These are phyloP conservation scores for Notothenia rossii DNA, from an alignment of 2,113 vertebrate genomes.

Conservation along the genomic window DNA sequence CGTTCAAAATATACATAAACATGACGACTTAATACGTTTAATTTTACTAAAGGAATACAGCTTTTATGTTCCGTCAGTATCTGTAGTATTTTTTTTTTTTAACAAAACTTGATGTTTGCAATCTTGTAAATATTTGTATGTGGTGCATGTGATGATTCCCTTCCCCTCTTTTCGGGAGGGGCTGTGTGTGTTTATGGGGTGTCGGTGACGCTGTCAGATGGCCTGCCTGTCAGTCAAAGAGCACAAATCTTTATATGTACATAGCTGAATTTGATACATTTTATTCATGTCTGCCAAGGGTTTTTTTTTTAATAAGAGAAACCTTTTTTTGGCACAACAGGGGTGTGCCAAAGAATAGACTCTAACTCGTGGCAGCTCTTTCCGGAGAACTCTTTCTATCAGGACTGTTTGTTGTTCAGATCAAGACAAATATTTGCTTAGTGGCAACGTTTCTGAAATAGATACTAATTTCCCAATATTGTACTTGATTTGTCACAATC, in stretches of 20 bases:
- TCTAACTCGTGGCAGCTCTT: conserved; percentile 67
- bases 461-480: conserved; percentile 11
- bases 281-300: conserved; percentile 73
- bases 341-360: conserved; percentile 62
- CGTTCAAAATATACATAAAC: conserved; percentile 17
- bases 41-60: conserved; percentile 57
- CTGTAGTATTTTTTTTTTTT: conserved; percentile 69
- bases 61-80: conserved; percentile 74
- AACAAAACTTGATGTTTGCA: conserved; percentile 72
- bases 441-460: conserved; percentile 7
- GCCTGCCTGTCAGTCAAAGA: conserved; percentile 73
- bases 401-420: conserved; percentile 48
- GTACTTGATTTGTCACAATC: conserved; percentile 33
- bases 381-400: conserved; percentile 63
- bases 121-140: conserved; percentile 80
- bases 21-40: conserved; percentile 75
- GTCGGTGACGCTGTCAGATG: conserved; percentile 30
- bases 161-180: conserved; percentile 38
- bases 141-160: conserved; percentile 68
- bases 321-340: conserved; percentile 50
- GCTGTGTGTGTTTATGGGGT: conserved; percentile 41
- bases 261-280: conserved; percentile 70
- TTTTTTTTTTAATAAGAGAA: conserved; percentile 53
- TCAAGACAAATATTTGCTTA: conserved; percentile 26
- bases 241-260: conserved; percentile 82